phyloP scores from a whole-genome alignment of 1,140 invertebrate species.

The Heliconius nattereri region DNA sequence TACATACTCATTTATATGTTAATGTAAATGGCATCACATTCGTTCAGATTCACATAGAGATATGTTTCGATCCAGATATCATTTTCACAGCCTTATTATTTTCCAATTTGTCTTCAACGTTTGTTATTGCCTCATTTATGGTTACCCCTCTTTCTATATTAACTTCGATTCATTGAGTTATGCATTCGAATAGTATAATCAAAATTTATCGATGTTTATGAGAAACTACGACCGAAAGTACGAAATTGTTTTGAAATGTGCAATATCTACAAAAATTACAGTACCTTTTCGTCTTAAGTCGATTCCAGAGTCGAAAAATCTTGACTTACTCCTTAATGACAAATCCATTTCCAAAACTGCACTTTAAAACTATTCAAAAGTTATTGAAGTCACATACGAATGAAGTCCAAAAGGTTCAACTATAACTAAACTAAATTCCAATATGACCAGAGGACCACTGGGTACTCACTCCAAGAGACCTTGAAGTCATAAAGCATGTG shows the following conservation, averaged over 20 bases:
- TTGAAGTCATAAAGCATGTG: conserved; percentile 72
- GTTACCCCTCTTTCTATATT: conserved; percentile 56
- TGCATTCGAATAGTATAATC: conserved; percentile 36
- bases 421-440: conserved; percentile 32
- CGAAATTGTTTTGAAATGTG: background rate
- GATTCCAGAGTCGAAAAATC: conserved; percentile 81
- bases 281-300: conserved; percentile 76
- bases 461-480: conserved; percentile 53
- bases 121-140: conserved; percentile 76
- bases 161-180: conserved; percentile 39
- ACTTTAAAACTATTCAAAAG: conserved; percentile 39
- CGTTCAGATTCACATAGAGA: conserved; percentile 72
- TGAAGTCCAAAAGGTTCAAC: conserved; percentile 14
- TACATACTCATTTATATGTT: conserved; percentile 80
- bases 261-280: conserved; percentile 29
- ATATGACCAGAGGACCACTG: conserved; percentile 63
- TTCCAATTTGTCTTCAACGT: conserved; percentile 79
- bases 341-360: conserved; percentile 71
- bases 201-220: conserved; percentile 12
- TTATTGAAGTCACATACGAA: conserved; percentile 2
- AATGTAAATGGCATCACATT: conserved; percentile 68
- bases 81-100: conserved; percentile 81
- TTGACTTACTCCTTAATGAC: conserved; percentile 79
- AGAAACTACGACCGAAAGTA: background rate
- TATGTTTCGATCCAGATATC: conserved; percentile 75